Conservation (phyloP, 2,797 vertebrate genomes). For the Thunnus albacares region DNA sequence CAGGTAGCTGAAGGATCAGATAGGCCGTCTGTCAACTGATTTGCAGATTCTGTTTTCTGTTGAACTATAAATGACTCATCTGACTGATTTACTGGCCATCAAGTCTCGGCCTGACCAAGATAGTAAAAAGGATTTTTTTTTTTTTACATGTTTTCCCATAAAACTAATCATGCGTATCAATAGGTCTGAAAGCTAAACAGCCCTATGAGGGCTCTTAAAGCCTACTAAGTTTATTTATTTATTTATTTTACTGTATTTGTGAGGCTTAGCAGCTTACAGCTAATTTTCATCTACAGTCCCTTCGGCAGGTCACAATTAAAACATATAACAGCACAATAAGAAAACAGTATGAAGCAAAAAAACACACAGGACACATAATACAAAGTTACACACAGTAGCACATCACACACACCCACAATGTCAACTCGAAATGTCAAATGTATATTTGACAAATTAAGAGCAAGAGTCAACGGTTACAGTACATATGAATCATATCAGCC, state of each 20-base stretch:
- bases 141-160: background rate
- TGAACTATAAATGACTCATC: conserved; percentile 13
- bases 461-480: too few relatives aligned
- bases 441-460: too few relatives aligned
- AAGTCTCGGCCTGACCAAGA: conserved; percentile 1
- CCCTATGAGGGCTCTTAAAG: background rate
- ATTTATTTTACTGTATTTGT: too few relatives aligned
- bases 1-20: conserved; percentile 55
- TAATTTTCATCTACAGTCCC: too few relatives aligned
- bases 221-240: background rate
- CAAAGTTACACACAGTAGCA: too few relatives aligned
- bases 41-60: conserved; percentile 33
- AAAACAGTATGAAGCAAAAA: too few relatives aligned
- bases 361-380: too few relatives aligned
- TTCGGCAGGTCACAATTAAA: background rate
- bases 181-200: conserved; percentile 2
- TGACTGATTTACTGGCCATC: conserved; percentile 30
- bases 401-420: too few relatives aligned
- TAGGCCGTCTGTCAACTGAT: conserved; percentile 39
- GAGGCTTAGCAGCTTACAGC: too few relatives aligned
- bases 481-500: background rate
- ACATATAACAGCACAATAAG: background rate
- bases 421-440: too few relatives aligned
- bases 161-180: conserved; percentile 3
- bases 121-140: background rate